Evolutionary conservation across 2,797 vertebrate genomes (phyloP).

Genomic region (Acanthornis magna): DNA sequence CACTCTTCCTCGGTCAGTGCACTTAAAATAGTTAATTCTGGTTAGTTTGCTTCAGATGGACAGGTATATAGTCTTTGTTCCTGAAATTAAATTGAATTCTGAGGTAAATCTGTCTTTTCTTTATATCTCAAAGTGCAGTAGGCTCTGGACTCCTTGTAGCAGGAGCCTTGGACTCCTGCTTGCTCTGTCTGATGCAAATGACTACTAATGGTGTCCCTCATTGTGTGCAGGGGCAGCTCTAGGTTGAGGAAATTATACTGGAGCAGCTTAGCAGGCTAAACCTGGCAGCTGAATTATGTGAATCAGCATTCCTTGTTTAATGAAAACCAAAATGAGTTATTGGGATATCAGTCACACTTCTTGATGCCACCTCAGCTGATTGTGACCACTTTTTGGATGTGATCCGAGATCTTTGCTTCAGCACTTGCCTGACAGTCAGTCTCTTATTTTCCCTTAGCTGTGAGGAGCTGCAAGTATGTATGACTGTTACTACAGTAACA

Average conservation of each 20-base stretch:
- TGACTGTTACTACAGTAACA: constrained; percentile 23
- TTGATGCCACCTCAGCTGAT: neutral
- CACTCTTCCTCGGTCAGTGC: neutral
- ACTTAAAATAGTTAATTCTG: neutral
- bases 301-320: constrained; percentile 23
- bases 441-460: neutral
- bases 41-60: neutral
- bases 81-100: neutral
- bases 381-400: neutral
- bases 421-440: neutral
- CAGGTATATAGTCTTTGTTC: neutral
- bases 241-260: neutral
- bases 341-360: neutral
- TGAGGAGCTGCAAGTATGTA: neutral
- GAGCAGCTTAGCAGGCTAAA: neutral
- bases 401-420: neutral
- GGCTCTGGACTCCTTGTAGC: neutral
- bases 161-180: neutral
- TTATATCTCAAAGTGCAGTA: neutral
- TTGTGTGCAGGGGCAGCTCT: neutral
- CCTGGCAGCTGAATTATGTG: neutral
- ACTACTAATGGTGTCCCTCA: neutral
- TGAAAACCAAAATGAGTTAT: constrained; percentile 23
- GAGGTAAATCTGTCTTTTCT: neutral
- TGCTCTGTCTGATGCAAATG: neutral